These are phyloP conservation scores for Puffinus mauretanicus DNA, from an alignment of 2,113 vertebrate genomes.

Conservation along the genomic window DNA sequence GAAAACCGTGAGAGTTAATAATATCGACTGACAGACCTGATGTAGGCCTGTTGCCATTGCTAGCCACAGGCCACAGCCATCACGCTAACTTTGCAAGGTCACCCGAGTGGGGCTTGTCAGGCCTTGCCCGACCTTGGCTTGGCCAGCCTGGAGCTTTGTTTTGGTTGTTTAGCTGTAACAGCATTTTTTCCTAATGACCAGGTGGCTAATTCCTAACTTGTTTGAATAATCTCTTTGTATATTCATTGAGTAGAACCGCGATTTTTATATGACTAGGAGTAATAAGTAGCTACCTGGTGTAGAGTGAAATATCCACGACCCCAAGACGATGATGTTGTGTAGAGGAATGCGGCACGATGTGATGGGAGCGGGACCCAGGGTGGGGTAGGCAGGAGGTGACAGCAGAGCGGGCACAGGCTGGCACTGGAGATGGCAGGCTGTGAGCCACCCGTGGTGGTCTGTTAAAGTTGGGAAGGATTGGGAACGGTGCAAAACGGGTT, in stretches of 20 bases:
- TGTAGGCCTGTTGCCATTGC: not conserved
- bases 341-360: not conserved
- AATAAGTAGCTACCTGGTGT: not conserved
- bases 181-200: not conserved
- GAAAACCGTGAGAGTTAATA: not conserved
- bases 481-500: not conserved
- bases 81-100: not conserved
- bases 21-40: not conserved
- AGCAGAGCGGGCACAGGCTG: accelerated
- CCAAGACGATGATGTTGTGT: not conserved
- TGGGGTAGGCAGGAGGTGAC: not conserved
- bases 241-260: not conserved
- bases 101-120: not conserved
- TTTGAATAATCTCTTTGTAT: not conserved
- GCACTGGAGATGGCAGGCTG: not conserved
- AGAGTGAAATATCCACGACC: not conserved
- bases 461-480: not conserved
- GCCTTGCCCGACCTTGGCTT: not conserved
- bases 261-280: not conserved
- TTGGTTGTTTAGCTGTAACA: not conserved
- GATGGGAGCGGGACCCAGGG: not conserved
- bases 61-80: not conserved
- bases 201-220: not conserved
- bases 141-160: not conserved
- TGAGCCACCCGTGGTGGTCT: accelerated